Base-by-base conservation (phyloP, 2,113 vertebrate genomes). In the Podarcis muralis region DNA sequence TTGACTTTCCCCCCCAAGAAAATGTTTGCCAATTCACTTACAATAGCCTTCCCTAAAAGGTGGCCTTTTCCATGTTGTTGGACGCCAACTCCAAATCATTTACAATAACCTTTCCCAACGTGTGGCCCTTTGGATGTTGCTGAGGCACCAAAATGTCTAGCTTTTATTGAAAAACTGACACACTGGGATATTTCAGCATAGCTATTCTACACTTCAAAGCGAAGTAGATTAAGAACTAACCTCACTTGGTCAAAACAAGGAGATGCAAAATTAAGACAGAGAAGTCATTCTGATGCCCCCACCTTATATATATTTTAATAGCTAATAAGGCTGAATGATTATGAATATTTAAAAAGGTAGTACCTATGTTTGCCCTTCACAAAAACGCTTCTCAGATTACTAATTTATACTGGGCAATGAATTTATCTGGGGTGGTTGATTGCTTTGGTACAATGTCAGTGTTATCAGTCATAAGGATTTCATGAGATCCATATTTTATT, bases 401-500 rank as follows among this genome's bases (percentile, higher is more conserved):
- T 85, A 75, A 85, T 75, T 75, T 48, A 76, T 76, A 16, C 83
- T 27, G 53, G 62, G 71, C 83, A 59, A 76, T 23, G n/a, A 8
- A 15, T 53, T 75, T 27, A 15, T 30, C 22, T 75, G 23, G 43
- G 83, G 18, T 27, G 72, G 72, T 37, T 16, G 71, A 71, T 85
- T 35, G 22, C 23, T 65, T 22, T 40, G 13, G 74, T 27, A 85
- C 71, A 62, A 85, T 18, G 22, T 65, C 84, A 76, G 84, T 59
- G 72, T 76, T 75, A 76, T 40, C 35, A 76, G 43, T 62, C 53
- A 76, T 65, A 75, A 85, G 71, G 53, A 76, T 37, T 85, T 62
- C n/a, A 76, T 76, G 53, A 85, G 53, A 9, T 16, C 53, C 27
- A 65, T 85, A 76, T 85, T 85, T 85, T 76, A 85, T 85, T 85